Evolutionary conservation across 2,113 vertebrate genomes (phyloP).

Genomic region (Galeopterus variegatus): DNA sequence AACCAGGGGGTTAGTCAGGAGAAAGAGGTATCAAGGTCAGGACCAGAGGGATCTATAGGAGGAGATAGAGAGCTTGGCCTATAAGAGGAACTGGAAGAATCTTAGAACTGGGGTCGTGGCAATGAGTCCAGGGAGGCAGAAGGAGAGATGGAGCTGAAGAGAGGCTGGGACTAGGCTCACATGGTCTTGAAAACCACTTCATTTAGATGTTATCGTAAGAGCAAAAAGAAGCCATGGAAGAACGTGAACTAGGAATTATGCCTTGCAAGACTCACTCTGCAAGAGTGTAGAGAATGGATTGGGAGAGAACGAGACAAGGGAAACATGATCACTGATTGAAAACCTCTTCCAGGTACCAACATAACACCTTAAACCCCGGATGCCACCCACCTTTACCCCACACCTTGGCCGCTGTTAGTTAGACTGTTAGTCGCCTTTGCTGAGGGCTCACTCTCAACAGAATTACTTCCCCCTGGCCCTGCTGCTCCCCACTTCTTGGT

Average conservation of each 20-base stretch:
- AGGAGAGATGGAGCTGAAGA: background rate
- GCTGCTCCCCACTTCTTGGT: background rate
- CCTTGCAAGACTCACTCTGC: constrained; percentile 1
- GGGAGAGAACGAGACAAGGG: background rate
- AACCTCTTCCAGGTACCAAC: background rate
- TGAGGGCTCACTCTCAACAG: background rate
- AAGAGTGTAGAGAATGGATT: background rate
- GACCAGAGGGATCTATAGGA: background rate
- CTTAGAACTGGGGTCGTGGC: background rate
- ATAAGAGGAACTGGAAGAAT: background rate
- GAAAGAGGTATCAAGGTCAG: background rate
- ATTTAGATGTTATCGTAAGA: constrained; percentile 42
- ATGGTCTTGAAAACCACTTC: background rate
- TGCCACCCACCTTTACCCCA: background rate
- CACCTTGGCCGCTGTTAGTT: background rate
- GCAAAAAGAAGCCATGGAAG: background rate
- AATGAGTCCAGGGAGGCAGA: background rate
- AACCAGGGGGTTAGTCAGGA: background rate
- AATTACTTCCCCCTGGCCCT: background rate
- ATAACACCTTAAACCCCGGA: background rate
- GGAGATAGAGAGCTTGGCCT: background rate
- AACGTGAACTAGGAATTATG: background rate
- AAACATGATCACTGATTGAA: background rate
- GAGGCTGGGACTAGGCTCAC: background rate
- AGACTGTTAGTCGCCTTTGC: background rate